Percentiles rank a stretch among this genome's conserved stretches.
phyloP scores from a whole-genome alignment of 1,140 invertebrate genomes.

The Drosophila setifemur region DNA sequence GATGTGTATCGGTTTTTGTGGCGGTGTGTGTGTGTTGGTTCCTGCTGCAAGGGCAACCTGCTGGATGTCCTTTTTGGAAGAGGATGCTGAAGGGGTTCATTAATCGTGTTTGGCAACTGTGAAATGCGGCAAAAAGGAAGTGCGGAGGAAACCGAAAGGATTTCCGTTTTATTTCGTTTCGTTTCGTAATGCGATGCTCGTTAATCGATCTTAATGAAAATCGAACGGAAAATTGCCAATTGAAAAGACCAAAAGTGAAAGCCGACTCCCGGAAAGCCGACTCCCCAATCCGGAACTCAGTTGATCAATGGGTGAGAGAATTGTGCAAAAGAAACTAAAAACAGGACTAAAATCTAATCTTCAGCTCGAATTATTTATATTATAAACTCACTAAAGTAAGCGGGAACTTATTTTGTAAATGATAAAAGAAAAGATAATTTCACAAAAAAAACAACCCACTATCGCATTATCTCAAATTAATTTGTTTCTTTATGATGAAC shows the following conservation, averaged over 20 bases:
- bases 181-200: slow-evolving; percentile 57
- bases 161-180: slow-evolving; percentile 53
- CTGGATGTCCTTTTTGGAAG: slow-evolving; percentile 38
- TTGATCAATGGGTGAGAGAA: not conserved
- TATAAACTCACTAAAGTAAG: not conserved
- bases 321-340: not conserved
- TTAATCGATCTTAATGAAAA: slow-evolving; percentile 19
- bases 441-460: too few species aligned
- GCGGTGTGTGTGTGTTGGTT: slow-evolving; percentile 3
- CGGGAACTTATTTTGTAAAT: too few species aligned
- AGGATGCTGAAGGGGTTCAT: slow-evolving; percentile 51
- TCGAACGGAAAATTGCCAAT: slow-evolving; percentile 39
- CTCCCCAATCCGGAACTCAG: not conserved
- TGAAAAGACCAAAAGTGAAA: slow-evolving; percentile 65
- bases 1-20: slow-evolving; percentile 10
- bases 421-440: too few species aligned
- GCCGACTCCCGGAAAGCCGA: slow-evolving; percentile 58
- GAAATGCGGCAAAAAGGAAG: slow-evolving; percentile 33
- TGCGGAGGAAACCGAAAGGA: slow-evolving; percentile 75
- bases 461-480: too few species aligned
- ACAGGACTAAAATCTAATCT: not conserved
- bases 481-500: too few species aligned
- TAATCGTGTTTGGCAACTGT: slow-evolving; percentile 67
- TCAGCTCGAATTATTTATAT: not conserved
- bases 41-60: slow-evolving; percentile 48